These are phyloP conservation scores for Bombus confusus DNA, from an alignment of 1,140 invertebrate species.

Conservation along the genomic window DNA sequence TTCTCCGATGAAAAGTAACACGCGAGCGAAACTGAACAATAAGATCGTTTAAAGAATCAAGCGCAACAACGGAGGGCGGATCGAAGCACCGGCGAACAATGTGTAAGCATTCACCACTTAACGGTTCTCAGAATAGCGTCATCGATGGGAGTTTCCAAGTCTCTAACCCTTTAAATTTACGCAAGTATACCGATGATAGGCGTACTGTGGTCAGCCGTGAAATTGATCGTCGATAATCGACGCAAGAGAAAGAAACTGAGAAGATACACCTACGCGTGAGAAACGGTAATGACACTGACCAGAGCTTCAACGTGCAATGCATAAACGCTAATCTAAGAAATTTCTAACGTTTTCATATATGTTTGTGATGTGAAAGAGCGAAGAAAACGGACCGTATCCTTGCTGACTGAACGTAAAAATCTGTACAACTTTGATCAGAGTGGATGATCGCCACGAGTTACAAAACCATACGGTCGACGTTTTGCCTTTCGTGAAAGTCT, in stretches of 20 bases:
- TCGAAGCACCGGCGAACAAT: slow-evolving; percentile 50
- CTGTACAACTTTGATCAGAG: slow-evolving; percentile 16
- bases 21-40: slow-evolving; percentile 59
- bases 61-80: slow-evolving; percentile 62
- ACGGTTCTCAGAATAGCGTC: slow-evolving; percentile 60
- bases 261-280: slow-evolving; percentile 40
- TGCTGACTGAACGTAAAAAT: slow-evolving; percentile 4
- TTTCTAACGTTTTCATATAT: neutral
- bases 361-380: neutral
- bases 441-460: slow-evolving; percentile 37
- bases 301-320: neutral
- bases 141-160: slow-evolving; percentile 55
- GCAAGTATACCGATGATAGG: slow-evolving; percentile 52
- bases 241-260: slow-evolving; percentile 12
- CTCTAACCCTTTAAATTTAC: slow-evolving; percentile 62
- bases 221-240: slow-evolving; percentile 35
- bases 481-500: slow-evolving; percentile 56
- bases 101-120: slow-evolving; percentile 53
- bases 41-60: slow-evolving; percentile 58
- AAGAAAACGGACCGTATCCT: neutral
- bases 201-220: slow-evolving; percentile 7
- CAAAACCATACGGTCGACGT: slow-evolving; percentile 38
- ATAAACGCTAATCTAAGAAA: neutral
- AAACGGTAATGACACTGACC: slow-evolving; percentile 53
- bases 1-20: slow-evolving; percentile 51